phyloP scores from a whole-genome alignment of 2,888 invertebrate species.

The Sialis lutaria region DNA sequence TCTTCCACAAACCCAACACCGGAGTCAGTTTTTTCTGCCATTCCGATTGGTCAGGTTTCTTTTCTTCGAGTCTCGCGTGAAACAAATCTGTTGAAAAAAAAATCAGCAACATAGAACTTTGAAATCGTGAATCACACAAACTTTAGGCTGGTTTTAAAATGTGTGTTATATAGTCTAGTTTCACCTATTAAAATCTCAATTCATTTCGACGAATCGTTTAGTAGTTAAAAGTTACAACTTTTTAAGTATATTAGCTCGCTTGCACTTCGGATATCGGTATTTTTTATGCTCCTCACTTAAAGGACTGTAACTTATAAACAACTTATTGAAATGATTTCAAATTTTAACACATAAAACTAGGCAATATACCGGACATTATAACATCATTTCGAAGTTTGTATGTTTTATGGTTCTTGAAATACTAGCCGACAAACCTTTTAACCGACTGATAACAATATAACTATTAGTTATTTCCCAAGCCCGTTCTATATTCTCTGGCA shows the following conservation, averaged over 20 bases:
- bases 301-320: not conserved
- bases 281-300: not conserved
- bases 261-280: not conserved
- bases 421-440: conserved; percentile 30
- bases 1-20: conserved; percentile 69
- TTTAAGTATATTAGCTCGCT: not conserved
- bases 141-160: no score
- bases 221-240: no score
- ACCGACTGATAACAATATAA: conserved; percentile 37
- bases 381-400: not conserved
- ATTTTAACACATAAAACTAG: not conserved
- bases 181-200: no score
- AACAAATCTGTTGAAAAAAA: conserved; percentile 11
- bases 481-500: conserved; percentile 74
- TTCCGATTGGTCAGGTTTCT: conserved; percentile 17
- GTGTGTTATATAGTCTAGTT: no score
- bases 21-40: conserved; percentile 48
- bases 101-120: no score
- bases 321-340: not conserved
- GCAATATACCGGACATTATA: not conserved
- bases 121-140: no score
- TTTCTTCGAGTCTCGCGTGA: not conserved
- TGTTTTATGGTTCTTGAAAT: not conserved
- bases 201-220: no score
- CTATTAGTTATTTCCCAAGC: conserved; percentile 63